phyloP scores from a whole-genome alignment of 2,797 vertebrate genomes.

The Ateles fusciceps region DNA sequence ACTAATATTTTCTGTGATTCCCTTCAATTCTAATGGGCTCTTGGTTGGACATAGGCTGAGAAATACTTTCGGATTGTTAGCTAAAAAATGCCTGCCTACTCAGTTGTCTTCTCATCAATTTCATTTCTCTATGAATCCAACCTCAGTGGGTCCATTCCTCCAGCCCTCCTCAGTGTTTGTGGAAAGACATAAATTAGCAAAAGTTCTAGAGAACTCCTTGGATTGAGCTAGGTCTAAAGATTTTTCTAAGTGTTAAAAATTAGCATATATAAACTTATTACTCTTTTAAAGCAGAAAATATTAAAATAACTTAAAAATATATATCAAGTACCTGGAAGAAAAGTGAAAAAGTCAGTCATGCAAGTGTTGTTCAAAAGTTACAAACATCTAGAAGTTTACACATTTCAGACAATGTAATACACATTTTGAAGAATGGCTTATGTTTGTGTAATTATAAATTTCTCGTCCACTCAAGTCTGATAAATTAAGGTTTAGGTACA shows the following conservation, averaged over 20 bases:
- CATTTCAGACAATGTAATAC: not conserved
- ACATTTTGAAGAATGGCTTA: not conserved
- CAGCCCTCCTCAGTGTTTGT: not conserved
- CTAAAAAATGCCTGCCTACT: not conserved
- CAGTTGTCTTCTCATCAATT: not conserved
- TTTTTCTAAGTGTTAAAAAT: not conserved
- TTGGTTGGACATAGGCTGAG: not conserved
- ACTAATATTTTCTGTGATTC: not conserved
- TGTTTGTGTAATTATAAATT: not conserved
- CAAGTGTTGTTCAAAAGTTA: not conserved
- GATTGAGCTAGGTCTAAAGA: not conserved
- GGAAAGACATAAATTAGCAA: not conserved
- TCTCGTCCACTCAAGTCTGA: not conserved
- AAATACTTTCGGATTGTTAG: not conserved
- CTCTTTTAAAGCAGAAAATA: not conserved
- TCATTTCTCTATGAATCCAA: not conserved
- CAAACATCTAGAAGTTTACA: not conserved
- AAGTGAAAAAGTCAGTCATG: not conserved
- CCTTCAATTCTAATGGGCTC: too few relatives aligned
- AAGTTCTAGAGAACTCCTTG: not conserved
- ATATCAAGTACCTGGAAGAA: not conserved
- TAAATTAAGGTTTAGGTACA: not conserved
- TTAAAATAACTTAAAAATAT: not conserved
- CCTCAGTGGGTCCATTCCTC: not conserved
- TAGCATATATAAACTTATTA: not conserved